Percentiles rank a stretch among this genome's conserved stretches.
Evolutionary conservation across 2,888 invertebrate species (phyloP).

Genomic region (Apantesis nais): DNA sequence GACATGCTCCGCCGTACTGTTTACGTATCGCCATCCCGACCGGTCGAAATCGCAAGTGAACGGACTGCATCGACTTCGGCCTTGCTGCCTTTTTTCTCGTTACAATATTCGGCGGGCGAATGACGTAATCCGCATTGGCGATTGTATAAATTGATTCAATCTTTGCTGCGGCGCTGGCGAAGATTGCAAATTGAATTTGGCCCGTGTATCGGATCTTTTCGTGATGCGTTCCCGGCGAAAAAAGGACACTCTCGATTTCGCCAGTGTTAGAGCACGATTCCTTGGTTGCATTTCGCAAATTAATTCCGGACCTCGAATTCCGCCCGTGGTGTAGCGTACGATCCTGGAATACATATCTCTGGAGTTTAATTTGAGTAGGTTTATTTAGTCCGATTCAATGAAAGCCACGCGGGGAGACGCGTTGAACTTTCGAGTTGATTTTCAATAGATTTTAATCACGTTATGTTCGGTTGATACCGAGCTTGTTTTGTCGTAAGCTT

Average conservation of each 20-base stretch:
- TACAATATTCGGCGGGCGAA: constrained; percentile 69
- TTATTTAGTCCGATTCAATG: constrained; percentile 41
- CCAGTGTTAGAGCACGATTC: constrained; percentile 38
- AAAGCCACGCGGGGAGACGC: constrained; percentile 22
- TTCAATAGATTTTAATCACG: constrained; percentile 41
- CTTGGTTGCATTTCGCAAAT: constrained; percentile 50
- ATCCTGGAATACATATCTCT: constrained; percentile 41
- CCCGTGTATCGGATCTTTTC: constrained; percentile 53
- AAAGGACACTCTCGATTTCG: constrained; percentile 38
- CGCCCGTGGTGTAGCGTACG: constrained; percentile 22
- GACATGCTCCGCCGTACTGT: constrained; percentile 47
- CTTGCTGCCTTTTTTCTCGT: constrained; percentile 72
- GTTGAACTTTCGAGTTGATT: constrained; percentile 31
- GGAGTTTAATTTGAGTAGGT: constrained; percentile 38
- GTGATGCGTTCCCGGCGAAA: constrained; percentile 35
- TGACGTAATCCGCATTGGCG: constrained; percentile 73
- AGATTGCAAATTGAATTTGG: constrained; percentile 68
- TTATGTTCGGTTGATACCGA: constrained; percentile 38
- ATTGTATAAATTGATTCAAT: constrained; percentile 70
- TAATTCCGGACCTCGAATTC: constrained; percentile 47
- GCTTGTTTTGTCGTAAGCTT: constrained; percentile 65
- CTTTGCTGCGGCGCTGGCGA: constrained; percentile 58
- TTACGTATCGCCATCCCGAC: constrained; percentile 59
- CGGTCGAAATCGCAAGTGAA: constrained; percentile 80
- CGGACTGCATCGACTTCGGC: constrained; percentile 72